phyloP scores from a whole-genome alignment of 2,797 vertebrate species.

The Netta rufina region DNA sequence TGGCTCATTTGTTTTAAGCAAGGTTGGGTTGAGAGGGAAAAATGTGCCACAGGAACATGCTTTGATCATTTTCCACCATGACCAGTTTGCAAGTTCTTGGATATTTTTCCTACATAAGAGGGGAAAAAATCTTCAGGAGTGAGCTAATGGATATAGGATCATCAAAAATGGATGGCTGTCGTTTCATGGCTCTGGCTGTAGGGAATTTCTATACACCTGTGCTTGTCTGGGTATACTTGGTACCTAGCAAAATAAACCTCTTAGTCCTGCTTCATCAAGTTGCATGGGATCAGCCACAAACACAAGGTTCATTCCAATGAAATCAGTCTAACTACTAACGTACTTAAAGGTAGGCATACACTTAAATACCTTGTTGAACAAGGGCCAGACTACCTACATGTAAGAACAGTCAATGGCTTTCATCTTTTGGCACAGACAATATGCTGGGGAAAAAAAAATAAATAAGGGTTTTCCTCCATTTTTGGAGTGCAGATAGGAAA shows the following conservation, averaged over 20 bases:
- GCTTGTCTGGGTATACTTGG: neutral
- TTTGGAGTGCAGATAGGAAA: neutral
- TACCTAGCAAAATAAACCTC: neutral
- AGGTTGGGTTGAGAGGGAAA: neutral
- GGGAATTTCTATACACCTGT: neutral
- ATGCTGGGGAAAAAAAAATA: neutral
- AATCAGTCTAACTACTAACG: neutral
- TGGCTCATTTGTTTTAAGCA: neutral
- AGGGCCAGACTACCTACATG: neutral
- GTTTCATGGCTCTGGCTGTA: neutral
- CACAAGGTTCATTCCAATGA: neutral
- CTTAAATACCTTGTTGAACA: neutral
- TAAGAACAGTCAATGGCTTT: neutral
- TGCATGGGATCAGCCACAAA: neutral
- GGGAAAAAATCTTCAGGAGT: neutral
- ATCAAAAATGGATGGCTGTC: neutral
- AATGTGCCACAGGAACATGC: neutral
- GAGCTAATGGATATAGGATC: neutral
- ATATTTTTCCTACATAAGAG: neutral
- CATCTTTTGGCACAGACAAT: neutral
- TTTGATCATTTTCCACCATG: neutral
- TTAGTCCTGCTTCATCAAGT: neutral
- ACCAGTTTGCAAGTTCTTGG: neutral
- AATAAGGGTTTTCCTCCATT: neutral
- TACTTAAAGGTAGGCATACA: neutral